Base-by-base conservation (phyloP, 2,888 invertebrate genomes). In the Beris morrisii region DNA sequence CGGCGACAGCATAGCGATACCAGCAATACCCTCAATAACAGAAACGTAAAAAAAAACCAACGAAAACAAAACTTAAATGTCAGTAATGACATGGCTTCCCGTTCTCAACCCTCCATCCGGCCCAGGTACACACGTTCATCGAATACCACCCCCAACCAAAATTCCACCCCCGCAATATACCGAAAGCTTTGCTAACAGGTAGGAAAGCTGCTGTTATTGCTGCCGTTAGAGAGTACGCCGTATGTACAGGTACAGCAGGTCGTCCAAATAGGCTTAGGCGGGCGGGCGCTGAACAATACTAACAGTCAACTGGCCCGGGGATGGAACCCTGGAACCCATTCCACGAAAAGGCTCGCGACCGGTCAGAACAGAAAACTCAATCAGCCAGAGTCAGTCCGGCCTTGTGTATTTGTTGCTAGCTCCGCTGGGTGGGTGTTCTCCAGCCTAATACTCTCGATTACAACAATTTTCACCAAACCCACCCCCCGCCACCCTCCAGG, bases 111-210 rank as follows among this genome's bases (percentile, higher is more conserved):
- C 44, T 11, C 32, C 43, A 57, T 57, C 44, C 28, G 44, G 11
- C 57, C 44, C 44, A 22, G 44, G 22, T 46, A 6, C 30, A 22
- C 52, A 22, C 52, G 28, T 15, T 38, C 13, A 52, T 61, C 52
- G 38, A 52, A 50, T 52, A 52, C 38, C 52, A 61, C 38, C 22
- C 52, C 13, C 28, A 56, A 15, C 30, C 38, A 15, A 22, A 22
- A 22, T 28, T 38, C 38, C 22, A 61, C 52, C 52, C 43, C 50
- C 61, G 61, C 58, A 58, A 9, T 15, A 46, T 31, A 54, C 54
- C 28, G 31, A 61, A 61, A 61, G 61, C 61, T 61, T 61, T 50
- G 28, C 38, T 61, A 61, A 61, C 61, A 61, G 38, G 52, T 38
- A 52, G 61, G 15, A 61, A 61, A 61, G 52, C 61, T 61, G 61